These are phyloP conservation scores for Nomada ferruginata DNA, from an alignment of 2,888 invertebrate genomes.

Conservation along the genomic window DNA sequence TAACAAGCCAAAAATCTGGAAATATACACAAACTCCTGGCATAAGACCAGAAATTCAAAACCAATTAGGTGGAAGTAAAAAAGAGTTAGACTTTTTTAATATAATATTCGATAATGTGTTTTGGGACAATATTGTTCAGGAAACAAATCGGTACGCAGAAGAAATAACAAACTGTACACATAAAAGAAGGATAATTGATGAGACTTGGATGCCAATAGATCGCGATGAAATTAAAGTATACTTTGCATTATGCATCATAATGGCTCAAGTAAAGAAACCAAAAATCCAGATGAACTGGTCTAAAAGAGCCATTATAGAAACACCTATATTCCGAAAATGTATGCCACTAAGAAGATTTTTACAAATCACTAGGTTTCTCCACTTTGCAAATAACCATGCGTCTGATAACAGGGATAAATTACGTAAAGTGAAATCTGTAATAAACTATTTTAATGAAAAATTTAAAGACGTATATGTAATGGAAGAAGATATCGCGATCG, in stretches of 20 bases:
- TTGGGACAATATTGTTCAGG: slow-evolving; percentile 12
- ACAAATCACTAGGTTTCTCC: slow-evolving; percentile 24
- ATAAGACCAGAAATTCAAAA: too few species aligned
- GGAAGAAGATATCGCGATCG: slow-evolving; percentile 30
- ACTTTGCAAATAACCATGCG: slow-evolving; percentile 45
- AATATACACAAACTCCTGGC: too few species aligned
- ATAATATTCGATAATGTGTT: slow-evolving; percentile 18
- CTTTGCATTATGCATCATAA: too few species aligned
- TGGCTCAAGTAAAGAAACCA: too few species aligned
- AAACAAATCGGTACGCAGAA: slow-evolving; percentile 16
- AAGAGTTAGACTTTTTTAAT: slow-evolving; percentile 9
- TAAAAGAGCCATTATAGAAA: slow-evolving; percentile 34
- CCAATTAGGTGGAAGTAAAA: too few species aligned
- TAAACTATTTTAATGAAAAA: slow-evolving; percentile 40
- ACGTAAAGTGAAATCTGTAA: slow-evolving; percentile 18
- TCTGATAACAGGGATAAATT: slow-evolving; percentile 18
- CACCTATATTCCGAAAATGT: slow-evolving; percentile 21
- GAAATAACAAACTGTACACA: not conserved
- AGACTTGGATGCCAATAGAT: slow-evolving; percentile 10
- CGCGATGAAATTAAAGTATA: not conserved
- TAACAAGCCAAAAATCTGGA: too few species aligned
- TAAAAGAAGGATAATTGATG: slow-evolving; percentile 12
- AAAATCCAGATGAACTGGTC: slow-evolving; percentile 23
- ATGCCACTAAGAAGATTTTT: slow-evolving; percentile 26
- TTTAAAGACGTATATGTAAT: slow-evolving; percentile 24